Conservation (phyloP, 2,113 vertebrate species). For the Sialia sialis region DNA sequence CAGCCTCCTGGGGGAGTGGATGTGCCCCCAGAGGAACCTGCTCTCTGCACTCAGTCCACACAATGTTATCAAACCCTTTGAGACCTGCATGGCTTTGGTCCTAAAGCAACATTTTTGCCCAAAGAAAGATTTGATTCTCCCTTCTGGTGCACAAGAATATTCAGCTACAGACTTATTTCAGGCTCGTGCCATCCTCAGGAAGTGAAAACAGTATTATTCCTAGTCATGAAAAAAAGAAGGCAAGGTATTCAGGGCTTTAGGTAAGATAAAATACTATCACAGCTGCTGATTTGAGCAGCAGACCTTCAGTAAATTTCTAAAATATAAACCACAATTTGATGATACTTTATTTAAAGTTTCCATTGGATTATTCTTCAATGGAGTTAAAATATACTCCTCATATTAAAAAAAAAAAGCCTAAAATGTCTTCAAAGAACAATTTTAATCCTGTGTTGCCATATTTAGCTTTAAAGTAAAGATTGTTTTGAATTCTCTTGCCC, state of each 20-base stretch:
- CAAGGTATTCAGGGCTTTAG: background rate
- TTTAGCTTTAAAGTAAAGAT: background rate
- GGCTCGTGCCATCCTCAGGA: background rate
- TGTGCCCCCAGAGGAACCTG: background rate
- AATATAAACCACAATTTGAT: background rate
- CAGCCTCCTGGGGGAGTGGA: background rate
- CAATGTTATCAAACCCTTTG: background rate
- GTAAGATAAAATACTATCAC: background rate
- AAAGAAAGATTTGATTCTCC: background rate
- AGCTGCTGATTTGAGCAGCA: background rate
- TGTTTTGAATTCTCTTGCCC: background rate
- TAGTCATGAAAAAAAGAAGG: background rate
- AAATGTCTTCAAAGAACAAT: background rate
- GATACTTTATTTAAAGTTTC: background rate
- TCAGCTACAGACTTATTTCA: background rate
- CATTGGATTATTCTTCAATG: background rate
- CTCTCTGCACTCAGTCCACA: background rate
- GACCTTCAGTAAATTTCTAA: background rate
- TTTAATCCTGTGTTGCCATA: background rate
- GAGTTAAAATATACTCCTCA: background rate
- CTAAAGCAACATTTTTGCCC: background rate
- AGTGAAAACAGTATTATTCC: background rate
- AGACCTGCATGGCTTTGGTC: background rate
- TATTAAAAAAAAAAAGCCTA: background rate
- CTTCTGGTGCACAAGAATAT: background rate